These are phyloP conservation scores for Pithys albifrons DNA, from an alignment of 2,113 vertebrate genomes.

Conservation along the genomic window DNA sequence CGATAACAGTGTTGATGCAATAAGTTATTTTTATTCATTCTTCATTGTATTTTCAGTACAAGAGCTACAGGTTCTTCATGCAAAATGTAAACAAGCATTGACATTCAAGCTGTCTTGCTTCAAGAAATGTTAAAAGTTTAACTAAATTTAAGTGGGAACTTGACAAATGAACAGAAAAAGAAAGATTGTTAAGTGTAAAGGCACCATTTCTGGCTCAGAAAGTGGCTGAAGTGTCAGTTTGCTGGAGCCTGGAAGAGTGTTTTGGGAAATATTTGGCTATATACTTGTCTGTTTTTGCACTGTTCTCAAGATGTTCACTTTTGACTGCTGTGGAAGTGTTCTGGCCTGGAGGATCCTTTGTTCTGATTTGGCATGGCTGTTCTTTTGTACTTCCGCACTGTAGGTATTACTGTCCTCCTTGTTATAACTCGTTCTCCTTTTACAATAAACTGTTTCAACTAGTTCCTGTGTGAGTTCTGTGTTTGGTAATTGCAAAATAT, in stretches of 20 bases:
- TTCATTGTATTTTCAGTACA: neutral
- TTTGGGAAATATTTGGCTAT: neutral
- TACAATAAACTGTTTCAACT: neutral
- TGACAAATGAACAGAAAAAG: neutral
- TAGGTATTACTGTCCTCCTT: neutral
- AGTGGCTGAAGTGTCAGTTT: neutral
- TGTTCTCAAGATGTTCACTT: neutral
- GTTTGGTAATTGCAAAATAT: neutral
- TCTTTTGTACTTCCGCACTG: neutral
- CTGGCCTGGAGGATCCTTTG: neutral
- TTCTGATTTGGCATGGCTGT: neutral
- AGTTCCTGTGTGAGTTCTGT: neutral
- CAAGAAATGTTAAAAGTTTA: neutral
- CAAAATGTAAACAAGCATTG: neutral
- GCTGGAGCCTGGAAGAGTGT: neutral
- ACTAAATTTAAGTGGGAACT: neutral
- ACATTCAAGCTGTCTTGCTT: neutral
- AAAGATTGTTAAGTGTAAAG: neutral
- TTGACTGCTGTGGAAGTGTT: neutral
- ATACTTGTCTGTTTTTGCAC: neutral
- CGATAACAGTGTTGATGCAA: neutral
- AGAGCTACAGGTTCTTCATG: neutral
- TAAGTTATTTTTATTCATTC: neutral
- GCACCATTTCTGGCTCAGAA: neutral
- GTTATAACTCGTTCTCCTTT: neutral